Conservation (phyloP, 2,113 vertebrate genomes). For the Zonotrichia leucophrys region DNA sequence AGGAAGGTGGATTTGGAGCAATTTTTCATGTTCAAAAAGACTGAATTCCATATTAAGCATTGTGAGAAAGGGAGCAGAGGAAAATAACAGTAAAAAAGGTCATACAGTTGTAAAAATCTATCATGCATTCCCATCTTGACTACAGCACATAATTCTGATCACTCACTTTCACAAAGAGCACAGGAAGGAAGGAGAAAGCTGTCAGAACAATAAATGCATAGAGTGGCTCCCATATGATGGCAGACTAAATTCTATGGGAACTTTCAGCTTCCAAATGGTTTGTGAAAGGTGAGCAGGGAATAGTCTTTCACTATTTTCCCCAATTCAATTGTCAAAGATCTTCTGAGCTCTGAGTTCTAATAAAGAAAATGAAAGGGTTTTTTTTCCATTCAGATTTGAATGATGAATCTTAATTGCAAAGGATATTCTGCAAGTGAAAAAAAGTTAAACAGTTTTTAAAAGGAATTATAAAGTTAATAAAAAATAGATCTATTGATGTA, state of each 20-base stretch:
- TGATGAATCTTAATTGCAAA: not conserved
- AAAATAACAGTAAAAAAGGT: not conserved
- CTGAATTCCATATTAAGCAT: not conserved
- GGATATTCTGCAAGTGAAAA: not conserved
- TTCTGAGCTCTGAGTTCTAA: not conserved
- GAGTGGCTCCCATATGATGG: not conserved
- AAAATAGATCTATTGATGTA: not conserved
- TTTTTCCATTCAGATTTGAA: not conserved
- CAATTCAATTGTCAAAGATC: not conserved
- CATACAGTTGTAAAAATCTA: not conserved
- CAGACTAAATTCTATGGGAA: not conserved
- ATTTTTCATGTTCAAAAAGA: not conserved
- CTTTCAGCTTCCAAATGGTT: not conserved
- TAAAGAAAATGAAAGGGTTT: not conserved
- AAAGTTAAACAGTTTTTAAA: not conserved
- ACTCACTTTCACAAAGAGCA: not conserved
- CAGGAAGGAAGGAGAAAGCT: not conserved
- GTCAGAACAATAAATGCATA: not conserved
- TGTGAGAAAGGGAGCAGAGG: not conserved
- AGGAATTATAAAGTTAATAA: not conserved
- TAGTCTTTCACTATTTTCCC: not conserved
- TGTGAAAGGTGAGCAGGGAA: not conserved
- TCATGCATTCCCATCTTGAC: not conserved
- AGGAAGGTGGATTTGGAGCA: not conserved
- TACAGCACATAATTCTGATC: not conserved